A percentile compares a stretch with the other conserved stretches of the same genome.
Evolutionary conservation across 2,797 vertebrate species (phyloP).

Genomic region (Antrozous pallidus): DNA sequence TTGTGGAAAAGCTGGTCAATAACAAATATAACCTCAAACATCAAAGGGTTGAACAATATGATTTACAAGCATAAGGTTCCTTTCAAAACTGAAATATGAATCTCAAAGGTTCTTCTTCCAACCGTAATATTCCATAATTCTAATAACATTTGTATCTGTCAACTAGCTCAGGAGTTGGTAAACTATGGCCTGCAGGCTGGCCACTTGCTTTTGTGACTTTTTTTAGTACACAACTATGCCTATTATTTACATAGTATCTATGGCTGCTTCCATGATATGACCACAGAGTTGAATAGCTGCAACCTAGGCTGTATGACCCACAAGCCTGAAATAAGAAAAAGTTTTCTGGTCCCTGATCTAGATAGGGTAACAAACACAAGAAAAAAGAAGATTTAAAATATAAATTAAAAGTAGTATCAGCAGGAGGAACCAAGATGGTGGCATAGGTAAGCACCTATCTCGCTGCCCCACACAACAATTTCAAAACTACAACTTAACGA

Average conservation of each 20-base stretch:
- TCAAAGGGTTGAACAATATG: background rate
- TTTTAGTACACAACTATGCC: background rate
- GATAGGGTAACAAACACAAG: background rate
- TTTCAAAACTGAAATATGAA: background rate
- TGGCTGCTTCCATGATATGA: background rate
- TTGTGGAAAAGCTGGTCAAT: background rate
- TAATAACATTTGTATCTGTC: background rate
- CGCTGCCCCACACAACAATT: too few species aligned
- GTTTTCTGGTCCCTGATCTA: background rate
- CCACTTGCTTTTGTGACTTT: slow-evolving; percentile 8
- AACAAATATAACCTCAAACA: background rate
- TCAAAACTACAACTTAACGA: too few species aligned
- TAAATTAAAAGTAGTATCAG: slow-evolving; percentile 1
- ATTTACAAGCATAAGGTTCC: background rate
- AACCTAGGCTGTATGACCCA: background rate
- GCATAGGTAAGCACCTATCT: too few species aligned
- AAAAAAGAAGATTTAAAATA: slow-evolving; percentile 20
- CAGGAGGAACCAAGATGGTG: too few species aligned
- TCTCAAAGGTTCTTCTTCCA: background rate
- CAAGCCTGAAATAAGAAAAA: slow-evolving; percentile 15
- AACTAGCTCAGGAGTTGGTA: background rate
- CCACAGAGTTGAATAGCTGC: background rate
- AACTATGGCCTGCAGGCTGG: background rate
- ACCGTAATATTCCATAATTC: background rate
- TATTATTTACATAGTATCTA: background rate